Conservation (phyloP, 92 coral and sea anemone species). For the Phenganax marumi region DNA sequence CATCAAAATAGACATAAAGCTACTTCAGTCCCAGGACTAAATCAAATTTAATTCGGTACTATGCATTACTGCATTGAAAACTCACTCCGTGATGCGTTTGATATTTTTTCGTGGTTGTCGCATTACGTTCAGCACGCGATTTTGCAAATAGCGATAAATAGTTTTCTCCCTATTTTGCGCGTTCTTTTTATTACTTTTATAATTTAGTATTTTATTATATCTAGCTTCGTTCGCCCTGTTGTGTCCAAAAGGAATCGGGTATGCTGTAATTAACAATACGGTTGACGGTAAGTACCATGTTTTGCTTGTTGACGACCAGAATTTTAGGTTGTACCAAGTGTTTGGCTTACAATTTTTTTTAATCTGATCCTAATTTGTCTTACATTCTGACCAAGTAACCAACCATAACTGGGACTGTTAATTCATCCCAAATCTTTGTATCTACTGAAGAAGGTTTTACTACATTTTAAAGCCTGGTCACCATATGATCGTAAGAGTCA, state of each 20-base stretch:
- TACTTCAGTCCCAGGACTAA: too few relatives aligned
- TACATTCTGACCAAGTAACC: too few relatives aligned
- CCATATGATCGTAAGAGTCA: too few relatives aligned
- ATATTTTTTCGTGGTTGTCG: neutral
- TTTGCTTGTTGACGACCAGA: constrained; percentile 27
- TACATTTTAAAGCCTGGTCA: too few relatives aligned
- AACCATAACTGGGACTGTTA: too few relatives aligned
- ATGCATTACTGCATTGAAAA: neutral
- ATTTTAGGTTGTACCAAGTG: neutral
- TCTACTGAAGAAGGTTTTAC: too few relatives aligned
- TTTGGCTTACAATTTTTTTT: neutral
- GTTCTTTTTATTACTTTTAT: too few relatives aligned
- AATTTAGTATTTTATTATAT: too few relatives aligned
- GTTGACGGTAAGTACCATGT: constrained; percentile 53
- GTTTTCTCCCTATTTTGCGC: neutral
- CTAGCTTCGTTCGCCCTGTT: constrained; percentile 57
- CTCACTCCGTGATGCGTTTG: neutral
- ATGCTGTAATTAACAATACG: constrained; percentile 57
- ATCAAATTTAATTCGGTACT: too few relatives aligned
- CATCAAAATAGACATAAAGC: too few relatives aligned
- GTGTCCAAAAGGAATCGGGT: constrained; percentile 82
- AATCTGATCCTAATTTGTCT: too few relatives aligned
- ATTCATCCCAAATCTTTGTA: too few relatives aligned
- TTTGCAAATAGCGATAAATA: neutral
- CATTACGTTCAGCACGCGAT: neutral